phyloP scores from a whole-genome alignment of 2,797 vertebrate species.

The Discoglossus pictus region DNA sequence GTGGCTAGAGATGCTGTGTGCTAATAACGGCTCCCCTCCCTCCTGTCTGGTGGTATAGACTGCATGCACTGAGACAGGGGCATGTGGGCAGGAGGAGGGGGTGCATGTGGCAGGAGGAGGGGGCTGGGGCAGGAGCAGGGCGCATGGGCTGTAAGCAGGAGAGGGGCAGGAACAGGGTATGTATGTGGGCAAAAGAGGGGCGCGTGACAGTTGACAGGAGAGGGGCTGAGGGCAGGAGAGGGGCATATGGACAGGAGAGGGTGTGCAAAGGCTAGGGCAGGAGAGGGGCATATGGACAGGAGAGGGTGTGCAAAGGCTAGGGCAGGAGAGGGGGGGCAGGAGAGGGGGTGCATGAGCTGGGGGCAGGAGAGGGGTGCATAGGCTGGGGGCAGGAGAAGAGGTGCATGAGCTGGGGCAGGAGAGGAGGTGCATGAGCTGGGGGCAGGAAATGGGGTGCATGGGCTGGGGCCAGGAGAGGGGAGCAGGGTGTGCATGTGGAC shows the following conservation, averaged over 20 bases:
- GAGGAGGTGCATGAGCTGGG: too few relatives aligned
- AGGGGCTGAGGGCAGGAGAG: background rate
- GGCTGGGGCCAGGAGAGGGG: too few relatives aligned
- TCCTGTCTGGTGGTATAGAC: constrained; percentile 42
- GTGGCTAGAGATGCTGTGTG: constrained; percentile 38
- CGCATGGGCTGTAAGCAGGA: background rate
- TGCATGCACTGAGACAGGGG: constrained; percentile 7
- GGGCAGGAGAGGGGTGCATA: too few relatives aligned
- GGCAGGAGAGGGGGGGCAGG: too few relatives aligned
- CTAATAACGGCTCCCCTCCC: constrained; percentile 32
- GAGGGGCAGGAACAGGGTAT: background rate
- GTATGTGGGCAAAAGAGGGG: background rate
- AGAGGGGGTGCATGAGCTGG: too few relatives aligned
- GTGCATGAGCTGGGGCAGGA: too few relatives aligned
- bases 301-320: too few relatives aligned
- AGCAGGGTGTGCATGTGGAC: too few relatives aligned
- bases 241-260: background rate
- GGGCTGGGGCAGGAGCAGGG: background rate
- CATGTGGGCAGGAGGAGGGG: background rate
- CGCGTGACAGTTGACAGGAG: background rate
- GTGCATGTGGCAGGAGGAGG: too few relatives aligned
- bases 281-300: background rate
- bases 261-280: constrained; percentile 1
- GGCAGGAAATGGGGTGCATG: too few relatives aligned
- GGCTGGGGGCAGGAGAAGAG: constrained; percentile 13